phyloP scores from a whole-genome alignment of 2,797 vertebrate genomes.

The Schizopygopsis malacanthus region DNA sequence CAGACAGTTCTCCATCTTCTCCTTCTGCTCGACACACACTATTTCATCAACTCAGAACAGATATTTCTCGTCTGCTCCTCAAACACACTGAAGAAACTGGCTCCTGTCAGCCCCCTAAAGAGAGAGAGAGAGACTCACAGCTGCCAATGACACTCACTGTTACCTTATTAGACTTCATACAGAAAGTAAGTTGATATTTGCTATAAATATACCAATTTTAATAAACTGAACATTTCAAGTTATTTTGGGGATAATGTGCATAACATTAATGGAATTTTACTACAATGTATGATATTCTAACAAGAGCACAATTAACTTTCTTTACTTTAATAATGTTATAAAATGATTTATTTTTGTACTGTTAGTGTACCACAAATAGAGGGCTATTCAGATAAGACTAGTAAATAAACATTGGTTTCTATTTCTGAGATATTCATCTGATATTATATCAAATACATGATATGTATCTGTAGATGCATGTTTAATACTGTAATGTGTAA shows the following conservation, averaged over 20 bases:
- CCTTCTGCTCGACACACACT: too few species aligned
- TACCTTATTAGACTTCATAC: slow-evolving; percentile 27
- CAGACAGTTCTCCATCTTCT: too few species aligned
- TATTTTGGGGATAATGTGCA: not conserved
- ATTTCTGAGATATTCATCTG: too few species aligned
- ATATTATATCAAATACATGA: too few species aligned
- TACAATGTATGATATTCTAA: not conserved
- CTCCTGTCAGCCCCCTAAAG: too few species aligned
- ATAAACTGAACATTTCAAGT: not conserved
- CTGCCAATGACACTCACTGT: slow-evolving; percentile 45
- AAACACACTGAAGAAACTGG: too few species aligned
- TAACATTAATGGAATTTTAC: not conserved
- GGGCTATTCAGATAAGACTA: slow-evolving; percentile 1
- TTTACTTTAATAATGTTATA: not conserved
- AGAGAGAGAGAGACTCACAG: not conserved
- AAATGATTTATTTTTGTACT: not conserved
- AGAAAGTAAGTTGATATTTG: too few species aligned
- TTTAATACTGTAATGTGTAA: too few species aligned
- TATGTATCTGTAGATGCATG: too few species aligned
- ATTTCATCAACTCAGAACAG: too few species aligned
- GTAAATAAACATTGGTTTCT: not conserved
- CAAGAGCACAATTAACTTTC: not conserved
- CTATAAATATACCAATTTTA: not conserved
- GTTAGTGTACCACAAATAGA: too few species aligned
- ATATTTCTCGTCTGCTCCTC: too few species aligned